phyloP scores from a whole-genome alignment of 2,888 invertebrate species.

The Hoplodrina blanda region DNA sequence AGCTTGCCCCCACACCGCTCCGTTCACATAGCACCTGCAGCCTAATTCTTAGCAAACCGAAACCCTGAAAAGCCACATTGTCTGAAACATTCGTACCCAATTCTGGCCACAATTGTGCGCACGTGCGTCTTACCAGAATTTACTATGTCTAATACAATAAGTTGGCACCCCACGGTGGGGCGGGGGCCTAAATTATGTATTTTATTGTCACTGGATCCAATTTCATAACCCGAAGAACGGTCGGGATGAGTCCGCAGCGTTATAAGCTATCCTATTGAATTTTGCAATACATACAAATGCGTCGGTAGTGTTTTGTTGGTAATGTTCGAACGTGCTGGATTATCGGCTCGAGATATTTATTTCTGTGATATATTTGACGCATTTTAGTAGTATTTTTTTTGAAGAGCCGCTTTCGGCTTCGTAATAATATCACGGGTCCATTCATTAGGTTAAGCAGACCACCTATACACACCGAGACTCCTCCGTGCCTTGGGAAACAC shows the following conservation, averaged over 20 bases:
- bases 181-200: conserved; percentile 83
- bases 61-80: conserved; percentile 55
- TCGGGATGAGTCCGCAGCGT: conserved; percentile 74
- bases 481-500: too few relatives aligned
- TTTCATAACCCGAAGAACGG: conserved; percentile 84
- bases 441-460: too few relatives aligned
- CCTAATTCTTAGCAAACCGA: conserved; percentile 49
- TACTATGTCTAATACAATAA: conserved; percentile 86
- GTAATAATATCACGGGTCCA: too few relatives aligned
- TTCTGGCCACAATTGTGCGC: conserved; percentile 77
- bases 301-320: conserved; percentile 71
- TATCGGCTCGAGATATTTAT: conserved; percentile 60
- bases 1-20: not conserved
- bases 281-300: conserved; percentile 84
- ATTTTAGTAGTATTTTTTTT: conserved; percentile 12
- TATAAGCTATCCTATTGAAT: conserved; percentile 80
- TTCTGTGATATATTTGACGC: conserved; percentile 48
- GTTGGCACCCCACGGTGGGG: conserved; percentile 71
- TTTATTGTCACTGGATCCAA: conserved; percentile 85
- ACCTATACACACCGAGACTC: too few relatives aligned
- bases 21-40: conserved; percentile 32
- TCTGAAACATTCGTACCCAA: conserved; percentile 73
- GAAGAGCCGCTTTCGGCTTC: not conserved
- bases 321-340: conserved; percentile 67
- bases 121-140: conserved; percentile 83